Base-by-base conservation (phyloP, 2,113 vertebrate genomes). In the Rhombomys opimus region DNA sequence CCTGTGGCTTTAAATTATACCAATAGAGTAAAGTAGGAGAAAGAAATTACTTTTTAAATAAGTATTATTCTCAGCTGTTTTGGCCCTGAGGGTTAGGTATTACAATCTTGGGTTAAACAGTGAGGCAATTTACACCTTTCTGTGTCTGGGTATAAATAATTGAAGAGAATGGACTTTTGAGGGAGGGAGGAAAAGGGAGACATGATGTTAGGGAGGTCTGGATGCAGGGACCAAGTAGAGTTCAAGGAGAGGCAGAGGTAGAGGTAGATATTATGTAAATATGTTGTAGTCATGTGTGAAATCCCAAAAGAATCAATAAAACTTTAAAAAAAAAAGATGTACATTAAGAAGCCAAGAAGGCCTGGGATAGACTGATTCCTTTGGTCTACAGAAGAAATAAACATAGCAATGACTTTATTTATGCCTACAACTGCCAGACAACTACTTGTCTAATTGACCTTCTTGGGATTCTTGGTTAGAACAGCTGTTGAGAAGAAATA, bases 1-100 rank as follows among this genome's bases (percentile, higher is more conserved):
- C 38, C 52, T 84, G 22, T 89, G 72, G 59, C 50, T 93, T 92
- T 93, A 90, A 95, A 68, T 32, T n/a, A 72, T 54, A 25, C 15
- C n/a, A 82, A 77, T 3, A 81, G 54, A 81, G 70, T 81, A 94
- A 86, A 72, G 1, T 25, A 17, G 72, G 61, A 90, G 27, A 88
- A 17, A 68, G 18, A 87, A 93, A 94, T 54, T 4, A 65, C 54
- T 78, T 41, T 68, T 72, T 50, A 89, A 92, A 87, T 35, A 0
- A n/a, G 22, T 22, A 13, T 75, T 14, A 14, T 72, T 93, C 84
- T 73, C 52, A 87, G 80, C 5, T 72, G 67, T n/a, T 78, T 76
- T 73, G 41, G 30, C 22, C 23, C 38, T 93, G n/a, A 38, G 72
- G 50, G 35, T 32, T 89, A 93, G 86, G 67, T 68, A 91, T 32